Evolutionary conservation across 2,888 invertebrate species (phyloP).

Genomic region (Drepana falcataria): DNA sequence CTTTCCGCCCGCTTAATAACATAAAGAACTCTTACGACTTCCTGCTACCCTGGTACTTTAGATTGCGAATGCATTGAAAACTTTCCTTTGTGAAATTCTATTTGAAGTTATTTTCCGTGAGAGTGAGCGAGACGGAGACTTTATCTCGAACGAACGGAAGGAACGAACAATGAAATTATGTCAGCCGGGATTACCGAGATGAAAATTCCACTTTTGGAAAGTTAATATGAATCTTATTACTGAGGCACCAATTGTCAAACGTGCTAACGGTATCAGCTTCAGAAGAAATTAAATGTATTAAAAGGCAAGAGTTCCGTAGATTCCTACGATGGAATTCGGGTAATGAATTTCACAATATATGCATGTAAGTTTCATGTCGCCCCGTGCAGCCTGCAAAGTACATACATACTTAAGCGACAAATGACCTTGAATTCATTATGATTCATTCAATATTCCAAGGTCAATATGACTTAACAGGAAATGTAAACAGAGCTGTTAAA

Average conservation of each 20-base stretch:
- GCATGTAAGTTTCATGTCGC: too few relatives aligned
- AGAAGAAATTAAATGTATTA: too few relatives aligned
- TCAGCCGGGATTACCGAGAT: background rate
- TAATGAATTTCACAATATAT: too few relatives aligned
- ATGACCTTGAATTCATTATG: too few relatives aligned
- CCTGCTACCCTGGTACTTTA: constrained; percentile 22
- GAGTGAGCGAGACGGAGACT: background rate
- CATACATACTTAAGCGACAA: too few relatives aligned
- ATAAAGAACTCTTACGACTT: constrained; percentile 10
- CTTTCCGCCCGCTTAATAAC: constrained; percentile 6
- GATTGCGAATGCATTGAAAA: constrained; percentile 11
- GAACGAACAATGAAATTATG: background rate
- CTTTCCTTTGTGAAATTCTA: background rate
- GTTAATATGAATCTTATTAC: background rate
- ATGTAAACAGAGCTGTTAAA: too few relatives aligned
- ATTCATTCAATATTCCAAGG: too few relatives aligned
- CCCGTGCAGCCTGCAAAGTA: too few relatives aligned
- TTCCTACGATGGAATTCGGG: too few relatives aligned
- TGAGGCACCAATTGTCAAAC: background rate
- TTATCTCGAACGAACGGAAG: background rate
- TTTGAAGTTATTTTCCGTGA: background rate
- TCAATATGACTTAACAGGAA: too few relatives aligned
- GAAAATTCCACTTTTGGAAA: background rate
- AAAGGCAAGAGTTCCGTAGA: too few relatives aligned
- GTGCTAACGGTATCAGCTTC: too few relatives aligned